Percentiles rank a stretch among this genome's conserved stretches.
Evolutionary conservation across 2,113 vertebrate species (phyloP).

Genomic region (Plecturocebus donacophilus): DNA sequence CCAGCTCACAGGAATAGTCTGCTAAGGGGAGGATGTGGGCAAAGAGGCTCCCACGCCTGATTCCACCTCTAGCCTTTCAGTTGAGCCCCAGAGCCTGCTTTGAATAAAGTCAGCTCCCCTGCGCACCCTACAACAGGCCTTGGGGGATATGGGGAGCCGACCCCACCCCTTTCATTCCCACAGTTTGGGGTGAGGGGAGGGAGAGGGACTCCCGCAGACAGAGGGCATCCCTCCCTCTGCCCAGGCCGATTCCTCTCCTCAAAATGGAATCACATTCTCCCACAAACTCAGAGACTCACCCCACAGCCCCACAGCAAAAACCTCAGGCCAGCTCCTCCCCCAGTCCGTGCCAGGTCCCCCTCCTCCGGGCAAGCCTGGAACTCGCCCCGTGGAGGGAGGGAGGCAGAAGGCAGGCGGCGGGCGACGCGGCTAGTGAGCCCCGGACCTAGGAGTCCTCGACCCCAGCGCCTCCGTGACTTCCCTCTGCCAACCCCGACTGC

Average conservation of each 20-base stretch:
- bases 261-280: neutral
- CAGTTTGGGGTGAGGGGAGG: neutral
- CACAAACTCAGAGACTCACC: conserved; percentile 19
- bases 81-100: neutral
- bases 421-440: neutral
- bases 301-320: neutral
- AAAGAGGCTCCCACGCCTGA: neutral
- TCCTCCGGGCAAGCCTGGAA: neutral
- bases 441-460: neutral
- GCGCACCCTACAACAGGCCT: neutral
- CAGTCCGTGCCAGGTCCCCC: neutral
- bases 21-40: neutral
- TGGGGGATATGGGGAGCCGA: neutral
- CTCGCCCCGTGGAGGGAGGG: neutral
- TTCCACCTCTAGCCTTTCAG: neutral
- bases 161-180: neutral
- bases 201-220: neutral
- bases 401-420: neutral
- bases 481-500: neutral
- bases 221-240: neutral
- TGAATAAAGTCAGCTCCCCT: neutral
- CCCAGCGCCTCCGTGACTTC: neutral
- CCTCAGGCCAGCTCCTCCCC: conserved; percentile 45
- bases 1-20: neutral
- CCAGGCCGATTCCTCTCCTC: neutral